Percentiles rank a stretch among this genome's conserved stretches.
phyloP scores from a whole-genome alignment of 2,113 vertebrate genomes.

The Myiopsitta monachus region DNA sequence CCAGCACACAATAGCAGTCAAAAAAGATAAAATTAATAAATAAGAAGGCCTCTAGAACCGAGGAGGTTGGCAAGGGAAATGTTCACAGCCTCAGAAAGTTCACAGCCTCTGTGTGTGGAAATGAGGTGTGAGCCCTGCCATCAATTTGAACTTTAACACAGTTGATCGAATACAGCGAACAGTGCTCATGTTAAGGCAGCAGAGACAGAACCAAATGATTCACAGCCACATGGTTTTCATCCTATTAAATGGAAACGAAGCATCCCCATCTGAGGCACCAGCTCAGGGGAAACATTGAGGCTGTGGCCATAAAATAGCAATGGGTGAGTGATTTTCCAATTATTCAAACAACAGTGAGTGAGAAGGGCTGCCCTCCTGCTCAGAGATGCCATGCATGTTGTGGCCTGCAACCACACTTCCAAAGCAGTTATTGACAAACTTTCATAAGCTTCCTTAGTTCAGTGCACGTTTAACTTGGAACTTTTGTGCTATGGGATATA shows the following conservation, averaged over 20 bases:
- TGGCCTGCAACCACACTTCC: not conserved
- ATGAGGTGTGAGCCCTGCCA: not conserved
- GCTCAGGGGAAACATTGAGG: not conserved
- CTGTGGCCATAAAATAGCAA: not conserved
- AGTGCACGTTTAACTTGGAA: not conserved
- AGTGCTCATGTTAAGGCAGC: not conserved
- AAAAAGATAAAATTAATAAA: not conserved
- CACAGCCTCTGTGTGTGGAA: not conserved
- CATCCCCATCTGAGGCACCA: not conserved
- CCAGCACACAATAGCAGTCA: not conserved
- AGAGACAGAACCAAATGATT: constrained; percentile 13
- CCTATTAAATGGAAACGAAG: constrained; percentile 48
- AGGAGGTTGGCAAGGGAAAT: not conserved
- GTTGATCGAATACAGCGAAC: not conserved
- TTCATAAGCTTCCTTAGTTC: not conserved
- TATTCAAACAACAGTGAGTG: not conserved
- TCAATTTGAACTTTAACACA: not conserved
- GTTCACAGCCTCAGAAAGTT: not conserved
- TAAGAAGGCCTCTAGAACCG: not conserved
- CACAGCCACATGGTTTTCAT: not conserved
- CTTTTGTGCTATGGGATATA: not conserved
- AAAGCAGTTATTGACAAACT: not conserved
- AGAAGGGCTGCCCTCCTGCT: not conserved
- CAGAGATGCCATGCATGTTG: not conserved
- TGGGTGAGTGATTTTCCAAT: constrained; percentile 51